Base-by-base conservation (phyloP, 1,140 invertebrate genomes). In the Drosophila nannoptera region DNA sequence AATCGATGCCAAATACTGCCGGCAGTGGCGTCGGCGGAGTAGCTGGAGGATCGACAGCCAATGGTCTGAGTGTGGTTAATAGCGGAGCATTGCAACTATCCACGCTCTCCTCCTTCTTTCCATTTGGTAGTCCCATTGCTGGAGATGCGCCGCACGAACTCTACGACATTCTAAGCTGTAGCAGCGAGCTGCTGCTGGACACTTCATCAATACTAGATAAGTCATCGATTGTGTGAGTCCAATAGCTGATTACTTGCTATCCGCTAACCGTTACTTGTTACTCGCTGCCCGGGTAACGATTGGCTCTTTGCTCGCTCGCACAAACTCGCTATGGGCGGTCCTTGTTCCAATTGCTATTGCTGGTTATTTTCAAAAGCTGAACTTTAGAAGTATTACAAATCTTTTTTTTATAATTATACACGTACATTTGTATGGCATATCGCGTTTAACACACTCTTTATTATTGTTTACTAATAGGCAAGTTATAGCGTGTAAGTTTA, bases 51-150 rank as follows among this genome's bases (percentile, higher is more conserved):
- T 54, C 75, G 1, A 16, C 69, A 4, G 58, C 75, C 0, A 87
- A 82, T 42, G 81, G 78, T 8, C 55, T 80, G 9, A 50, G 56
- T 3, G 60, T 66, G 14, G 69, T 77, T 5, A 74, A 62, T 31
- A 63, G 68, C 4, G 58, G 69, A 3, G 40, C 63, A 6, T 14
- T 77, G 61, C 70, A 68, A 56, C 53, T 72, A 9, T 84, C 88
- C 11, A 76, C 77, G 5, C 89, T 91, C 0, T 91, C 90, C n/a
- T 91, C 90, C 50, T 92, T 92, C 73, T 92, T 90, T 74, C 91
- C 91, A 12, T 92, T 92, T 70, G 89, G 87, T 16, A 77, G 69
- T 56, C 87, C 87, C 50, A 81, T 86, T 61, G 73, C 73, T 11
- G 78, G 88, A 5, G 82, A 89, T 65, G 77, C 87, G 9, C 80